phyloP scores from a whole-genome alignment of 2,797 vertebrate species.

The Mormyrops boulengeri region DNA sequence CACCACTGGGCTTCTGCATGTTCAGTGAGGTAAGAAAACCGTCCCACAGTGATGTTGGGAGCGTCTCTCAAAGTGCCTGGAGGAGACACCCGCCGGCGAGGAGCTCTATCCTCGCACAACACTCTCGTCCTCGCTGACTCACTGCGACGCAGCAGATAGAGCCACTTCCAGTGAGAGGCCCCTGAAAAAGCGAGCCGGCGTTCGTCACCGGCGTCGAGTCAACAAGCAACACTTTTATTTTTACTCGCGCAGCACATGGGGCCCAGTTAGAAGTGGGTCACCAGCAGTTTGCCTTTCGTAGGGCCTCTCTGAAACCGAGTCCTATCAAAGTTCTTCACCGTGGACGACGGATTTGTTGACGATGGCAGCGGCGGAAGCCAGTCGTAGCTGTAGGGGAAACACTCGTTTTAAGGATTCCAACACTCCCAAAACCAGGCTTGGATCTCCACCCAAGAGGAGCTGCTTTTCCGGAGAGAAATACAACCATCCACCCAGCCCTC shows the following conservation, averaged over 20 bases:
- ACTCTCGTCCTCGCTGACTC: background rate
- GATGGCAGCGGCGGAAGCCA: background rate
- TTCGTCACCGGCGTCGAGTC: background rate
- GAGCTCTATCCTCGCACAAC: background rate
- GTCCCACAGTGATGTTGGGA: background rate
- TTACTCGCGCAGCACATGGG: background rate
- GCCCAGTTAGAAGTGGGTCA: constrained; percentile 12
- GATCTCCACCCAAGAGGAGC: background rate
- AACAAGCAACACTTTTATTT: constrained; percentile 23
- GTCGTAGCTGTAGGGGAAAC: too few relatives aligned
- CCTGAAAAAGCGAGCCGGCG: background rate
- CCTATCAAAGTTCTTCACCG: background rate
- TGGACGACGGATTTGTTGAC: background rate
- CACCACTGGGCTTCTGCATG: background rate
- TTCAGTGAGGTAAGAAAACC: background rate
- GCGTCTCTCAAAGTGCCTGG: background rate
- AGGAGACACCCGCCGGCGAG: background rate
- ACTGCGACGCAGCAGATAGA: background rate
- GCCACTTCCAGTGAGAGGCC: background rate
- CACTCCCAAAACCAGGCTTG: background rate
- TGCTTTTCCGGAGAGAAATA: background rate
- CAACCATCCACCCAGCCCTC: background rate
- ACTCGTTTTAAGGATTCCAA: background rate
- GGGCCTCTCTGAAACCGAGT: background rate
- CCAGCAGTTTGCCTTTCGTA: background rate